These are phyloP conservation scores for Agrotis exclamationis DNA, from an alignment of 2,888 invertebrate species.

Conservation along the genomic window DNA sequence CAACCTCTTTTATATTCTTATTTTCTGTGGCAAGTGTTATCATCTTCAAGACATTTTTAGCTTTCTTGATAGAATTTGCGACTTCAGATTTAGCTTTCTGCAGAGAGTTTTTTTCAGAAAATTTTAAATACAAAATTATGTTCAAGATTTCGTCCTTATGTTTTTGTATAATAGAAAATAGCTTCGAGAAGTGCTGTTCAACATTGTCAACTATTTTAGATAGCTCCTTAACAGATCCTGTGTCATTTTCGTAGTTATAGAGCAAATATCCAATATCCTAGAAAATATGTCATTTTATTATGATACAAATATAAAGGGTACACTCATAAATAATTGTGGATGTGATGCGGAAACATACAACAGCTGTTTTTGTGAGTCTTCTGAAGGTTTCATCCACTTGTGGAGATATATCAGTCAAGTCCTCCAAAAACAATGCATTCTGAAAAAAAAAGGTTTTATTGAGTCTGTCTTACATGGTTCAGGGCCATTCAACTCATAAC, in stretches of 20 bases:
- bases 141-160: constrained; percentile 86
- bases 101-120: constrained; percentile 78
- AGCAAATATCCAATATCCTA: constrained; percentile 85
- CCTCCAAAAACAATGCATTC: constrained; percentile 80
- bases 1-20: constrained; percentile 78
- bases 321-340: background rate
- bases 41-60: constrained; percentile 72
- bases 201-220: constrained; percentile 78
- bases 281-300: constrained; percentile 44
- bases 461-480: background rate
- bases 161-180: constrained; percentile 89
- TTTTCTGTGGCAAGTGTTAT: constrained; percentile 68
- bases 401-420: constrained; percentile 77
- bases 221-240: constrained; percentile 73
- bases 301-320: background rate
- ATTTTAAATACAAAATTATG: constrained; percentile 76
- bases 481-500: background rate
- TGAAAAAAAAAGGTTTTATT: constrained; percentile 68
- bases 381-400: constrained; percentile 83
- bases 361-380: constrained; percentile 86
- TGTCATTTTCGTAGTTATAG: constrained; percentile 78
- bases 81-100: constrained; percentile 75
- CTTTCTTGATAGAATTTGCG: constrained; percentile 75
- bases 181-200: constrained; percentile 88
- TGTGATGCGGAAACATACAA: constrained; percentile 70